Conservation (phyloP, 37 sponge, comb jelly and placozoan species). For the Beroe ovata region DNA sequence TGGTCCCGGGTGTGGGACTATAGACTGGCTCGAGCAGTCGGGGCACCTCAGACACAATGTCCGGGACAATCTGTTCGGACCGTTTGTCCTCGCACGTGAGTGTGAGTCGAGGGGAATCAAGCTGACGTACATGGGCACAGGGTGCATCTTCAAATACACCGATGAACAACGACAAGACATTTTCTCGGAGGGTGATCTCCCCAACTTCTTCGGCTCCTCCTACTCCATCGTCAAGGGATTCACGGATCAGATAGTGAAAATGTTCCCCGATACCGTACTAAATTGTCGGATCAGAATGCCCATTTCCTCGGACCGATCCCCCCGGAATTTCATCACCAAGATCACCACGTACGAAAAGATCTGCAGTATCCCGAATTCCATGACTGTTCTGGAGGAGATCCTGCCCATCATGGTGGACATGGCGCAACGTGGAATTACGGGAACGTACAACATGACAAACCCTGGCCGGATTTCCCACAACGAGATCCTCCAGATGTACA, state of each 20-base stretch:
- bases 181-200: neutral
- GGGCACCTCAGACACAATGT: neutral
- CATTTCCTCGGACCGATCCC: neutral
- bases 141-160: constrained; percentile 34
- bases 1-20: neutral
- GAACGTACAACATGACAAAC: neutral
- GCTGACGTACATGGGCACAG: constrained; percentile 14
- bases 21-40: neutral
- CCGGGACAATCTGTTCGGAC: constrained; percentile 31
- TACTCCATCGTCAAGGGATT: constrained; percentile 4
- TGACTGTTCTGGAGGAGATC: constrained; percentile 18
- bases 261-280: neutral
- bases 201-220: constrained; percentile 19
- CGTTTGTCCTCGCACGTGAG: neutral
- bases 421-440: neutral
- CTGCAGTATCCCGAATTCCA: constrained; percentile 21
- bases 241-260: neutral
- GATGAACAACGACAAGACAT: neutral
- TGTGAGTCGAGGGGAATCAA: neutral
- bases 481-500: neutral
- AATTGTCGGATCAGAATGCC: neutral
- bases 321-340: constrained; percentile 10
- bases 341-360: neutral
- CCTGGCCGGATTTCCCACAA: neutral
- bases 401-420: neutral